Conservation (phyloP, 2,888 invertebrate species). For the Epistrophella euchroma region DNA sequence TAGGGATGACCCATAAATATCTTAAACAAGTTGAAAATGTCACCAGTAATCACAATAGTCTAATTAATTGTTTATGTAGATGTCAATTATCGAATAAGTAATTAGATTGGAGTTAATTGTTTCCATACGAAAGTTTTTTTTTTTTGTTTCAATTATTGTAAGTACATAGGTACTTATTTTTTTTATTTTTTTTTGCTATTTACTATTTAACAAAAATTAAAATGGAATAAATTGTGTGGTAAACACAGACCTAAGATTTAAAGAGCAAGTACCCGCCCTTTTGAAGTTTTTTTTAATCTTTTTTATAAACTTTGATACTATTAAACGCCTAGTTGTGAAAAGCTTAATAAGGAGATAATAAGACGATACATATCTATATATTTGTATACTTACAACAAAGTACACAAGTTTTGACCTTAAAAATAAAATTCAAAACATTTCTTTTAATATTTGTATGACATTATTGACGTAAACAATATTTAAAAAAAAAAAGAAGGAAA, state of each 20-base stretch:
- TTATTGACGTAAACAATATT: background rate
- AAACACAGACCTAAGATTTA: background rate
- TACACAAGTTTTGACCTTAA: background rate
- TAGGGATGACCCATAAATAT: background rate
- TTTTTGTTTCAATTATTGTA: no score
- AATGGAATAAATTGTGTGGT: conserved; percentile 2
- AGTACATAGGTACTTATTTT: no score
- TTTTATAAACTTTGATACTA: background rate
- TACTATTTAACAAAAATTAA: background rate
- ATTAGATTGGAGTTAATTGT: background rate
- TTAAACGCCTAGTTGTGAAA: background rate
- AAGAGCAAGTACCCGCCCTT: background rate
- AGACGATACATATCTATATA: background rate
- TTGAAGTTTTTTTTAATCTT: background rate
- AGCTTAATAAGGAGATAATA: background rate
- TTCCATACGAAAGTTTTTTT: background rate
- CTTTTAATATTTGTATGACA: background rate
- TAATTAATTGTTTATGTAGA: conserved; percentile 1
- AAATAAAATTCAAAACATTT: background rate
- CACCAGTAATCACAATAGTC: background rate
- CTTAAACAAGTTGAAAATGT: background rate
- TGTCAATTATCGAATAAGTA: background rate
- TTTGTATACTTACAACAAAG: background rate
- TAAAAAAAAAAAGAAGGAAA: background rate
- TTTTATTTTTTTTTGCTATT: background rate